Conservation (phyloP, 2,888 invertebrate genomes). For the Peribatodes rhomboidaria region DNA sequence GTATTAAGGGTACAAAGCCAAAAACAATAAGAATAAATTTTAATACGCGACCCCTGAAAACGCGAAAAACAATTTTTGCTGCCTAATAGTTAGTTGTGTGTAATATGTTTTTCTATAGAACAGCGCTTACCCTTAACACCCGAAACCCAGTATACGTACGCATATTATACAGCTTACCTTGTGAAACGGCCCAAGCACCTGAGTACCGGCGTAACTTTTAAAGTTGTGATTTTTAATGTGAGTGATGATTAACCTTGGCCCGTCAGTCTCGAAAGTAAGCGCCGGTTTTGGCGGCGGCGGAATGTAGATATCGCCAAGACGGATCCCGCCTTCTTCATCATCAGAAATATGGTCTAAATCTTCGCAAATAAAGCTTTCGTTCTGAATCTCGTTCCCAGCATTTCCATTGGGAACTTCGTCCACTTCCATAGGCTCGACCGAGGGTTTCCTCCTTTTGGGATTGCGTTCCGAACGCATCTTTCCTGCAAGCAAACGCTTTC, state of each 20-base stretch:
- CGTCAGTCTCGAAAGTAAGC: constrained; percentile 90
- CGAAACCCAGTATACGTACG: no score
- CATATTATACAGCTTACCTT: constrained; percentile 88
- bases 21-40: no score
- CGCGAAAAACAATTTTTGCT: no score
- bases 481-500: neutral
- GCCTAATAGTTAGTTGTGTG: no score
- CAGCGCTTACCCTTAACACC: no score
- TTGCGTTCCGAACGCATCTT: constrained; percentile 60
- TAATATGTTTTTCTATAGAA: no score
- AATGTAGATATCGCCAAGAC: constrained; percentile 94
- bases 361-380: constrained; percentile 53
- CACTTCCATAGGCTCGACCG: constrained; percentile 76
- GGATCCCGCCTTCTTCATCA: constrained; percentile 90
- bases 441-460: constrained; percentile 62
- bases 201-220: constrained; percentile 97
- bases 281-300: constrained; percentile 91
- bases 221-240: constrained; percentile 97
- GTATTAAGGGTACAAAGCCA: no score
- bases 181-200: constrained; percentile 97
- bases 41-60: no score
- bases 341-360: constrained; percentile 79
- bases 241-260: constrained; percentile 95
- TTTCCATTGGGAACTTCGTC: constrained; percentile 58
- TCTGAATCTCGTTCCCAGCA: constrained; percentile 46